A percentile compares a stretch with the other conserved stretches of the same genome.
Evolutionary conservation across 2,797 vertebrate genomes (phyloP).

Genomic region (Cygnus olor): DNA sequence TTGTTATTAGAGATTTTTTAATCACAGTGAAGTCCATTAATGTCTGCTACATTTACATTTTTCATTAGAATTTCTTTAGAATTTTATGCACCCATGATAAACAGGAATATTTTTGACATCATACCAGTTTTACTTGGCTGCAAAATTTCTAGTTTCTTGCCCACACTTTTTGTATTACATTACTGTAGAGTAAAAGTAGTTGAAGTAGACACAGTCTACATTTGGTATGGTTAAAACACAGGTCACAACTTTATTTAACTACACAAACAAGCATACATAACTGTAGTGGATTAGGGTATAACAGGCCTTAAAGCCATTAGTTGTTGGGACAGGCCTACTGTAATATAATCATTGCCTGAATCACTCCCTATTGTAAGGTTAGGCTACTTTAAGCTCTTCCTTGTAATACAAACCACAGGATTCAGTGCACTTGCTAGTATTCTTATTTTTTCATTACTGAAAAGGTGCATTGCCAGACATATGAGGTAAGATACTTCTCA

Average conservation of each 20-base stretch:
- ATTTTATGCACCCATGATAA: neutral
- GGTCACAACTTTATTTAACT: slow-evolving; percentile 22
- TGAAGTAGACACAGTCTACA: slow-evolving; percentile 24
- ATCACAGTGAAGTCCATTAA: neutral
- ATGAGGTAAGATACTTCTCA: slow-evolving; percentile 33
- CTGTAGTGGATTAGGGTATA: slow-evolving; percentile 34
- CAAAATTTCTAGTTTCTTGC: slow-evolving; percentile 34
- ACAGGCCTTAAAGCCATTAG: slow-evolving; percentile 13
- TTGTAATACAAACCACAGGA: slow-evolving; percentile 29
- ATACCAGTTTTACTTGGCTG: slow-evolving; percentile 3
- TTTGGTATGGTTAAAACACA: slow-evolving; percentile 36
- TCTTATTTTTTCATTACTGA: slow-evolving; percentile 3
- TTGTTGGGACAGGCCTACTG: neutral
- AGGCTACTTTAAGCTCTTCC: slow-evolving; percentile 9
- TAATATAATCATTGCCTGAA: neutral
- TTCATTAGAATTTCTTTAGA: neutral
- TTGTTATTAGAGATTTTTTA: neutral
- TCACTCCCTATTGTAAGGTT: neutral
- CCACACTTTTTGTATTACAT: slow-evolving; percentile 31
- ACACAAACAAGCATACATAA: slow-evolving; percentile 7
- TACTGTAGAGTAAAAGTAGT: slow-evolving; percentile 19
- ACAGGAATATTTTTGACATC: slow-evolving; percentile 30
- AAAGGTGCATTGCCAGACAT: neutral
- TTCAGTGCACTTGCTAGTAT: slow-evolving; percentile 12
- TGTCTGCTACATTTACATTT: neutral